Percentiles rank a stretch among this genome's conserved stretches.
Conservation (phyloP, 2,113 vertebrate genomes). For the Podarcis cretensis region DNA sequence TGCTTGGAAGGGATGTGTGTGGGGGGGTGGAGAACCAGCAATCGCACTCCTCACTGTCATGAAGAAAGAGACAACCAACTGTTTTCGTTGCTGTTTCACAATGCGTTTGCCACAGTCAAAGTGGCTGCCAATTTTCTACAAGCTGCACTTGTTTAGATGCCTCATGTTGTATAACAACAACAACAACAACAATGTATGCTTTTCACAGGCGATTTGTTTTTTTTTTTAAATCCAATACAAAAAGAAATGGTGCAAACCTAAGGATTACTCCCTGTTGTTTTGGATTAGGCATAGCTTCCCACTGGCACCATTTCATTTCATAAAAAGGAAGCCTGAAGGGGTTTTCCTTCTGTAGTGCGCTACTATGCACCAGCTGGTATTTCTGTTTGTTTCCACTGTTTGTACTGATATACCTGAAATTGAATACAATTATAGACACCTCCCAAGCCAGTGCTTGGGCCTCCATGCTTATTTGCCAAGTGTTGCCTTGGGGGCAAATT, state of each 20-base stretch:
- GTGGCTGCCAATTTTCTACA: not conserved
- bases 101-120: conserved; percentile 9
- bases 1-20: conserved; percentile 36
- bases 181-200: conserved; percentile 20
- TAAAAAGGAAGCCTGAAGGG: not conserved
- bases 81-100: conserved; percentile 28
- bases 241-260: not conserved
- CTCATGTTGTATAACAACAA: not conserved
- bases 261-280: not conserved
- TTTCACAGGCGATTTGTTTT: not conserved
- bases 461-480: not conserved
- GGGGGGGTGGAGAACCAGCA: conserved; percentile 43
- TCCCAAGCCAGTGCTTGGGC: not conserved
- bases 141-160: not conserved
- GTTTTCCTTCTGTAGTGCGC: not conserved
- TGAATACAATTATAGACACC: not conserved
- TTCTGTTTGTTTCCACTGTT: not conserved
- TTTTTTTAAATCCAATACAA: not conserved
- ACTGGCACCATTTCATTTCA: not conserved
- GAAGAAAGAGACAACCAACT: conserved; percentile 31
- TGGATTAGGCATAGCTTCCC: not conserved
- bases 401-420: not conserved
- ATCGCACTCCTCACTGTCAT: not conserved
- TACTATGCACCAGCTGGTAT: not conserved
- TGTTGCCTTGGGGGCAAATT: not conserved